A percentile compares a stretch with the other conserved stretches of the same genome.
Evolutionary conservation across 53 echinoderm and acorn worm genomes (phyloP).

Genomic region (Henricia sp.): DNA sequence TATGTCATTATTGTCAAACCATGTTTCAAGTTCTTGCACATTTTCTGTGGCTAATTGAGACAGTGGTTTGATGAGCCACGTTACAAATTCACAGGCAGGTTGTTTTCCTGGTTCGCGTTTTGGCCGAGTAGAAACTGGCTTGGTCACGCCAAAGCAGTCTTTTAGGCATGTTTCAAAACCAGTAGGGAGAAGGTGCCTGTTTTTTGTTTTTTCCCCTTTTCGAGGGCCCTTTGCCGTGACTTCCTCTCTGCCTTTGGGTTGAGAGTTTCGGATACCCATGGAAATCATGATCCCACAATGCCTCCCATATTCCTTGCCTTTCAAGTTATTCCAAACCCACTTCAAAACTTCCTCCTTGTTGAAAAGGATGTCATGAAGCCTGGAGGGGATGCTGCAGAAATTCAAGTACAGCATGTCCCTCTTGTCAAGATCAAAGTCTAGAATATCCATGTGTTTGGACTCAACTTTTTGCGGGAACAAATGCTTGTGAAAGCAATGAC

Average conservation of each 20-base stretch:
- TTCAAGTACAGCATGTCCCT: constrained; percentile 29
- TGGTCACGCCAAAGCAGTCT: neutral
- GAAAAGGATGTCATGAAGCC: neutral
- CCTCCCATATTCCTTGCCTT: neutral
- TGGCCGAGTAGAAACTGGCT: neutral
- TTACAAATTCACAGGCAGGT: no score
- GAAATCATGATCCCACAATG: constrained; percentile 13
- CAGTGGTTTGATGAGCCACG: no score
- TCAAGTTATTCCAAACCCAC: neutral
- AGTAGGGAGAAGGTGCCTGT: neutral
- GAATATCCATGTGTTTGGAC: neutral
- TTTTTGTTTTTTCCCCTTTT: neutral
- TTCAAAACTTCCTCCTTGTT: constrained; percentile 18
- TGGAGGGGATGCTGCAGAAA: constrained; percentile 7
- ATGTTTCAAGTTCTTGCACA: no score
- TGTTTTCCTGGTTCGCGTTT: neutral
- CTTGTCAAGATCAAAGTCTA: neutral
- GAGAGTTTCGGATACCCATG: neutral
- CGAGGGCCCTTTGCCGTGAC: neutral
- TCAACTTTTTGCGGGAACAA: neutral
- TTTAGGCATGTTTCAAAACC: neutral
- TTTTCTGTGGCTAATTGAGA: no score
- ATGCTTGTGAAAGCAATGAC: constrained; percentile 13
- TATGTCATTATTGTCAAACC: no score
- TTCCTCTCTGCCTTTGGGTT: neutral